Evolutionary conservation across 1,140 invertebrate species (phyloP).

Genomic region (Cyclargus thomasi): DNA sequence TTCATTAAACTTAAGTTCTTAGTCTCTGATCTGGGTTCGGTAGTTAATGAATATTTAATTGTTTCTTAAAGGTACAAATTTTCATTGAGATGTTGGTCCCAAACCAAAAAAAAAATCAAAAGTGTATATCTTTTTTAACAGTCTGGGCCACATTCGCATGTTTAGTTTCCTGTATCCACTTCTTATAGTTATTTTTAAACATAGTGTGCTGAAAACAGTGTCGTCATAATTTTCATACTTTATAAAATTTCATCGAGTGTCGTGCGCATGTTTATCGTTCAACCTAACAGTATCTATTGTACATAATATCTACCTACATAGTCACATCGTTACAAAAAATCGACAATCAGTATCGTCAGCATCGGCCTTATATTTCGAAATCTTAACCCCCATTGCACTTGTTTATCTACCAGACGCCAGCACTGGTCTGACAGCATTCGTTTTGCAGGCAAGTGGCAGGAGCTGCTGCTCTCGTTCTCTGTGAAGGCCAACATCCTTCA

Average conservation of each 20-base stretch:
- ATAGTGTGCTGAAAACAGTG: too few relatives aligned
- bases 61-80: too few relatives aligned
- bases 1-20: too few relatives aligned
- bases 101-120: too few relatives aligned
- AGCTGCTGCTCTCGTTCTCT: constrained; percentile 87
- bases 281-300: background rate
- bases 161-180: too few relatives aligned
- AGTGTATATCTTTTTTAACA: too few relatives aligned
- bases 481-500: constrained; percentile 83
- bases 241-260: background rate
- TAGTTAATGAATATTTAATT: too few relatives aligned
- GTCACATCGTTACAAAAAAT: background rate
- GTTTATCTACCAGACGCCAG: background rate
- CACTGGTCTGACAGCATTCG: background rate
- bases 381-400: background rate
- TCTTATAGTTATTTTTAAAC: too few relatives aligned
- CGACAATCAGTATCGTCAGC: background rate
- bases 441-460: constrained; percentile 77
- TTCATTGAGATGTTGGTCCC: too few relatives aligned
- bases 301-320: background rate
- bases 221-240: too few relatives aligned
- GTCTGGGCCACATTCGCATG: too few relatives aligned
- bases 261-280: background rate
- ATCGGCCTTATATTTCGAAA: background rate
- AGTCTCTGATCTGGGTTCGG: too few relatives aligned